These are phyloP conservation scores for Cataglyphis hispanica DNA, from an alignment of 1,140 invertebrate species.

Conservation along the genomic window DNA sequence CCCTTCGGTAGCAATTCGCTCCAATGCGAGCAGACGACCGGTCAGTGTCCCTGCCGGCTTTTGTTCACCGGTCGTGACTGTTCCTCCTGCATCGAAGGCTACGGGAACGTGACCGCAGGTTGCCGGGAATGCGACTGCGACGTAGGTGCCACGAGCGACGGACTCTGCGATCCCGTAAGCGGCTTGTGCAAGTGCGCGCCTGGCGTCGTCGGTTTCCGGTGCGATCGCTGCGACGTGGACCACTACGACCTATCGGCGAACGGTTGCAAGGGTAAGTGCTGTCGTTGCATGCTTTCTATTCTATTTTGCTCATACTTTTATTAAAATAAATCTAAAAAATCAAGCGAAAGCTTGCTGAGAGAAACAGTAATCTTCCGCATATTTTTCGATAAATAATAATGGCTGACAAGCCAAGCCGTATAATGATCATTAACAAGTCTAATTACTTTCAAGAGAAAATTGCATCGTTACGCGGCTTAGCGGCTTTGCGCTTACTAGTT, in stretches of 20 bases:
- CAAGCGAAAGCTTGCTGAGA: background rate
- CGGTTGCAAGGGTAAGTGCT: slow-evolving; percentile 92
- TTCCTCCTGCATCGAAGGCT: slow-evolving; percentile 85
- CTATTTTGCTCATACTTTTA: background rate
- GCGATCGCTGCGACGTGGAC: slow-evolving; percentile 91
- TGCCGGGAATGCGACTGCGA: slow-evolving; percentile 91
- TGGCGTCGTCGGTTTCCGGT: slow-evolving; percentile 93
- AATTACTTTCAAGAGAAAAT: slow-evolving; percentile 21
- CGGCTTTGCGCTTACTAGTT: background rate
- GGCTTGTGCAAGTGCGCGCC: slow-evolving; percentile 89
- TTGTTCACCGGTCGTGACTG: slow-evolving; percentile 83
- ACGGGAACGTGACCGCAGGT: slow-evolving; percentile 89
- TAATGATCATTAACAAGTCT: slow-evolving; percentile 2
- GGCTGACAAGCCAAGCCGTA: background rate
- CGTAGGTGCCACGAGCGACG: slow-evolving; percentile 91
- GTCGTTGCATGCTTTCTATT: background rate
- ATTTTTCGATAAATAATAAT: background rate
- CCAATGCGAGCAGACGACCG: slow-evolving; percentile 91
- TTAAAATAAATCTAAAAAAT: slow-evolving; percentile 8
- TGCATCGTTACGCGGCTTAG: background rate
- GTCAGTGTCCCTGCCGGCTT: slow-evolving; percentile 91
- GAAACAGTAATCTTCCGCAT: background rate
- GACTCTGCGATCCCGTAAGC: slow-evolving; percentile 91
- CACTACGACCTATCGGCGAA: slow-evolving; percentile 92
- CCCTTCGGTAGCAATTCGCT: slow-evolving; percentile 89